Evolutionary conservation across 2,797 vertebrate genomes (phyloP).

Genomic region (Diplodus sargus): DNA sequence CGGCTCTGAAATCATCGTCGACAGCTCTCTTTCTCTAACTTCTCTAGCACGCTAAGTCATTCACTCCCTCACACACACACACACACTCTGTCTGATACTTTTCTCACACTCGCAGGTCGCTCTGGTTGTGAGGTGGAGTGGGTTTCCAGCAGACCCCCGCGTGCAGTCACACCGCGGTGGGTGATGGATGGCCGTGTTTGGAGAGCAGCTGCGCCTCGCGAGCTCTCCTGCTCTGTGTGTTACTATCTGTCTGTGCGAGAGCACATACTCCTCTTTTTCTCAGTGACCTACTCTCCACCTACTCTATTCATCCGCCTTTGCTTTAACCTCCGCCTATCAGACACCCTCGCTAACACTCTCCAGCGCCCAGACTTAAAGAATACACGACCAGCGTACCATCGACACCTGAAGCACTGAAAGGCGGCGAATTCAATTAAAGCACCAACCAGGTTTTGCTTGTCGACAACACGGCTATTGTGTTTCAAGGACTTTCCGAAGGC

Average conservation of each 20-base stretch:
- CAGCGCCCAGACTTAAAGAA: slow-evolving; percentile 5
- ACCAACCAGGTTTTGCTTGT: slow-evolving; percentile 17
- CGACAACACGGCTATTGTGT: slow-evolving; percentile 33
- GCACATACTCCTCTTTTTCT: slow-evolving; percentile 31
- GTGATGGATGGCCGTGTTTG: slow-evolving; percentile 76
- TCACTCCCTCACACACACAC: slow-evolving; percentile 8
- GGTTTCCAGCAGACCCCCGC: slow-evolving; percentile 36
- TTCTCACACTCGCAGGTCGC: slow-evolving; percentile 20
- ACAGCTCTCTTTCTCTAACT: background rate
- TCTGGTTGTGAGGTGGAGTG: slow-evolving; percentile 39
- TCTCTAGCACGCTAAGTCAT: too few species aligned
- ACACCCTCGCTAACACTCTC: slow-evolving; percentile 29
- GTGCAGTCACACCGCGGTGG: slow-evolving; percentile 63
- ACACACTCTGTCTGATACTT: background rate
- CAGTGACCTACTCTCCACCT: slow-evolving; percentile 52
- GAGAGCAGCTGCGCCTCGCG: slow-evolving; percentile 68
- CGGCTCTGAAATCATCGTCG: background rate
- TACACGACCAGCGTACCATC: slow-evolving; percentile 6
- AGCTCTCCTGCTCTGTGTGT: slow-evolving; percentile 37
- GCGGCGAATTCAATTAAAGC: slow-evolving; percentile 44
- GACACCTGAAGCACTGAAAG: slow-evolving; percentile 20
- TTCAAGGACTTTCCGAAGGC: slow-evolving; percentile 44
- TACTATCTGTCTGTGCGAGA: slow-evolving; percentile 12
- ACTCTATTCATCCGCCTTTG: slow-evolving; percentile 56
- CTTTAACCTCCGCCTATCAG: slow-evolving; percentile 62